phyloP scores from a whole-genome alignment of 2,888 invertebrate species.

The Conistra vaccinii region DNA sequence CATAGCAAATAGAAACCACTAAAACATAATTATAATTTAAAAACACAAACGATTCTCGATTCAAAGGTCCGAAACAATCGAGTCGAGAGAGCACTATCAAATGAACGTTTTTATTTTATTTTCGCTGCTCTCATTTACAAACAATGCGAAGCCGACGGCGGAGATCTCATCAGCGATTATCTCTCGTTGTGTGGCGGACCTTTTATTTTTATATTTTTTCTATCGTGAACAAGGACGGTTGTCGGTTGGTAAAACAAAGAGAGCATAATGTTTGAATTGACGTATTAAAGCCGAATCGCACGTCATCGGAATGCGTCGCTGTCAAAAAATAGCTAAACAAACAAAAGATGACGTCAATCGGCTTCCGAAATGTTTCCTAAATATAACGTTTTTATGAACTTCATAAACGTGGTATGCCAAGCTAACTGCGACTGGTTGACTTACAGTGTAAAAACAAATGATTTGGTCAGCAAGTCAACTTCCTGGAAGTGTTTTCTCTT shows the following conservation, averaged over 20 bases:
- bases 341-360: constrained; percentile 1
- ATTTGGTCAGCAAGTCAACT: neutral
- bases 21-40: constrained; percentile 70
- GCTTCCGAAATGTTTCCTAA: neutral
- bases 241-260: constrained; percentile 77
- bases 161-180: constrained; percentile 85
- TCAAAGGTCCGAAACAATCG: constrained; percentile 75
- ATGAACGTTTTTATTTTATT: constrained; percentile 79
- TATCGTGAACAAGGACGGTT: constrained; percentile 69
- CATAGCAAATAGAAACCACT: constrained; percentile 65
- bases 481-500: neutral
- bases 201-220: constrained; percentile 68
- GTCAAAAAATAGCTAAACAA: constrained; percentile 5
- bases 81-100: constrained; percentile 75
- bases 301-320: constrained; percentile 17
- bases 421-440: neutral
- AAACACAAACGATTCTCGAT: constrained; percentile 71
- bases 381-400: constrained; percentile 6
- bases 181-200: constrained; percentile 72
- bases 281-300: constrained; percentile 65
- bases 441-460: neutral
- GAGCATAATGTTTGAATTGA: constrained; percentile 78
- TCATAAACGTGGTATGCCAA: neutral
- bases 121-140: constrained; percentile 85
- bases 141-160: constrained; percentile 82